Conservation (phyloP, 2,888 invertebrate genomes). For the Pocota personata region DNA sequence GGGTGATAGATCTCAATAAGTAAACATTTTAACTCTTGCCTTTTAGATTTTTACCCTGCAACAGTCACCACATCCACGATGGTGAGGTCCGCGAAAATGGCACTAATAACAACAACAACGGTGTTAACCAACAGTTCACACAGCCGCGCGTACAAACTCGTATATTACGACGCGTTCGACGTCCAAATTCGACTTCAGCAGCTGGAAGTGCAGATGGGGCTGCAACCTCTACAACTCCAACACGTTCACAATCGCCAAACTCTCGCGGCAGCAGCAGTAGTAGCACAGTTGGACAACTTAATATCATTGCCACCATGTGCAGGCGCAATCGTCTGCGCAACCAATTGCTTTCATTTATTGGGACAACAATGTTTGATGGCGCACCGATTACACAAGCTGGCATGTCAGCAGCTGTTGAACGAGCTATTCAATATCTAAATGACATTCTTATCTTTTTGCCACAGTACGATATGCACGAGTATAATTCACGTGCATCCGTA, state of each 20-base stretch:
- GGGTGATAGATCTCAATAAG: not conserved
- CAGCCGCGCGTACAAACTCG: slow-evolving; percentile 67
- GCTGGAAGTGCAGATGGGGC: slow-evolving; percentile 31
- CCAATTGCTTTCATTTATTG: slow-evolving; percentile 78
- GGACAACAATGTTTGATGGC: slow-evolving; percentile 78
- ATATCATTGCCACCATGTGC: slow-evolving; percentile 28
- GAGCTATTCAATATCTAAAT: slow-evolving; percentile 79
- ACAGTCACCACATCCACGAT: slow-evolving; percentile 87
- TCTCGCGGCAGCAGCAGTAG: slow-evolving; percentile 41
- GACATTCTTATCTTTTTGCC: slow-evolving; percentile 79
- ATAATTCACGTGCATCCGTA: slow-evolving; percentile 81
- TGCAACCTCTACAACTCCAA: slow-evolving; percentile 29
- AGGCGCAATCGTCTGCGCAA: slow-evolving; percentile 77
- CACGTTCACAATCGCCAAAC: slow-evolving; percentile 48
- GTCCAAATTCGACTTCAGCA: slow-evolving; percentile 57
- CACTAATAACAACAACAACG: slow-evolving; percentile 71
- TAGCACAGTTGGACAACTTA: not conserved
- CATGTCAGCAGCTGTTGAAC: slow-evolving; percentile 78
- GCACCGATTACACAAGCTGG: slow-evolving; percentile 78
- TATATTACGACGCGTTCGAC: slow-evolving; percentile 60
- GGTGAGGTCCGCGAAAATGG: slow-evolving; percentile 75
- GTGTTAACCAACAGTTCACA: slow-evolving; percentile 46
- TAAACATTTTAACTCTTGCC: not conserved
- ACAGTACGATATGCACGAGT: slow-evolving; percentile 80
- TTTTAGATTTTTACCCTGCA: slow-evolving; percentile 86